A percentile compares a stretch with the other conserved stretches of the same genome.
phyloP scores from a whole-genome alignment of 2,113 vertebrate species.

The Melanostigma gelatinosum region DNA sequence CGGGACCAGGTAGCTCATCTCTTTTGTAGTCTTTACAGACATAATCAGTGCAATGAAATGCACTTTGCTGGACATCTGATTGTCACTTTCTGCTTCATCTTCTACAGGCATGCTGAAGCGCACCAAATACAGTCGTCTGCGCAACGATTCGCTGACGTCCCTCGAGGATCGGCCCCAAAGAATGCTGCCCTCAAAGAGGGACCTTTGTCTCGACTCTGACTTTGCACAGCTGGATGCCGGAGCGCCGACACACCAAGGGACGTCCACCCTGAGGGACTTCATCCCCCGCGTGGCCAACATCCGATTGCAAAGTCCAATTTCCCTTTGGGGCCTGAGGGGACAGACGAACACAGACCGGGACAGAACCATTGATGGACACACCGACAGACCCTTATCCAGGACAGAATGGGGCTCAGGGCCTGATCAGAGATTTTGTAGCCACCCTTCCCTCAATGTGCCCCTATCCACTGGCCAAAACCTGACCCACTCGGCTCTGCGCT shows the following conservation, averaged over 20 bases:
- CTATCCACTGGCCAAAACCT: neutral
- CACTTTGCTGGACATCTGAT: neutral
- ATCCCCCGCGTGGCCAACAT: slow-evolving; percentile 88
- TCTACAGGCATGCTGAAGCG: slow-evolving; percentile 92
- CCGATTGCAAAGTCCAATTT: slow-evolving; percentile 85
- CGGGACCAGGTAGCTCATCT: slow-evolving; percentile 74
- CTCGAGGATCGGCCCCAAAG: slow-evolving; percentile 85
- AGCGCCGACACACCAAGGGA: slow-evolving; percentile 75
- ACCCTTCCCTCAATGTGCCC: slow-evolving; percentile 50
- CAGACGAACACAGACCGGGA: slow-evolving; percentile 71
- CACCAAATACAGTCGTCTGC: slow-evolving; percentile 94
- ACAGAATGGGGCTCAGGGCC: slow-evolving; percentile 69
- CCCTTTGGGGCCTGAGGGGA: slow-evolving; percentile 81
- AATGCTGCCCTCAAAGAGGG: slow-evolving; percentile 55
- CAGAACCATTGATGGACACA: slow-evolving; percentile 80
- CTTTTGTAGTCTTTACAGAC: neutral
- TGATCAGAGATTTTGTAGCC: slow-evolving; percentile 39
- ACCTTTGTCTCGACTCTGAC: slow-evolving; percentile 70
- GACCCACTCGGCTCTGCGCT: slow-evolving; percentile 29
- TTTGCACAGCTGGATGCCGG: slow-evolving; percentile 77
- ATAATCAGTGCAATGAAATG: neutral
- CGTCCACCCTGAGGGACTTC: slow-evolving; percentile 86
- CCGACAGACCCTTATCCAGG: slow-evolving; percentile 63
- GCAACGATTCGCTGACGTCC: slow-evolving; percentile 89
- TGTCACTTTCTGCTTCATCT: neutral